A percentile compares a stretch with the other conserved stretches of the same genome.
Evolutionary conservation across 2,888 invertebrate genomes (phyloP).

Genomic region (Eupeodes latifasciatus): DNA sequence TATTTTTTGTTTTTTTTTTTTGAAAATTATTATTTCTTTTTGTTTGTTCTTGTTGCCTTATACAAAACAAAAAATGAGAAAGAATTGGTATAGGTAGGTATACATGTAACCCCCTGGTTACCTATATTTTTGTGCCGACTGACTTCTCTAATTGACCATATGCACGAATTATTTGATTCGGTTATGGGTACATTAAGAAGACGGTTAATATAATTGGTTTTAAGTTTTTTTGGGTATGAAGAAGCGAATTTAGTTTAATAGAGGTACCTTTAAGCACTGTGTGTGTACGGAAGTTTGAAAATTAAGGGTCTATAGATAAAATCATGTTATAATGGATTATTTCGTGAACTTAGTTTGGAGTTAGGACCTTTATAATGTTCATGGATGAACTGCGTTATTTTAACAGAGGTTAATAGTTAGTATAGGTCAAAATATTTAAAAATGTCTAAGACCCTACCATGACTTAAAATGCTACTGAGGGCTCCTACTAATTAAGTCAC

Average conservation of each 20-base stretch:
- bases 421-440: too few relatives aligned
- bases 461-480: too few relatives aligned
- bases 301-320: too few relatives aligned
- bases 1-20: background rate
- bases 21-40: conserved; percentile 32
- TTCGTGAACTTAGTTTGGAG: too few relatives aligned
- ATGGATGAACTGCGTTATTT: too few relatives aligned
- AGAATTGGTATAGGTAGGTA: conserved; percentile 29
- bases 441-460: too few relatives aligned
- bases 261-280: too few relatives aligned
- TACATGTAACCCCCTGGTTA: conserved; percentile 49
- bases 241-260: conserved; percentile 18
- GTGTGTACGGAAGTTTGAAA: too few relatives aligned
- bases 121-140: conserved; percentile 49
- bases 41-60: conserved; percentile 40
- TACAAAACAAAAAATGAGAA: conserved; percentile 28
- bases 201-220: background rate
- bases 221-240: conserved; percentile 1
- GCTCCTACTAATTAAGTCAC: too few relatives aligned
- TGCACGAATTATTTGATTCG: conserved; percentile 69
- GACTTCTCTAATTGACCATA: conserved; percentile 76
- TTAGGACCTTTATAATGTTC: too few relatives aligned
- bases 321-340: too few relatives aligned
- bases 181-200: conserved; percentile 4
- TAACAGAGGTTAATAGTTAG: too few relatives aligned